phyloP scores from a whole-genome alignment of 2,113 vertebrate genomes.

The Microcebus ravelobensis region DNA sequence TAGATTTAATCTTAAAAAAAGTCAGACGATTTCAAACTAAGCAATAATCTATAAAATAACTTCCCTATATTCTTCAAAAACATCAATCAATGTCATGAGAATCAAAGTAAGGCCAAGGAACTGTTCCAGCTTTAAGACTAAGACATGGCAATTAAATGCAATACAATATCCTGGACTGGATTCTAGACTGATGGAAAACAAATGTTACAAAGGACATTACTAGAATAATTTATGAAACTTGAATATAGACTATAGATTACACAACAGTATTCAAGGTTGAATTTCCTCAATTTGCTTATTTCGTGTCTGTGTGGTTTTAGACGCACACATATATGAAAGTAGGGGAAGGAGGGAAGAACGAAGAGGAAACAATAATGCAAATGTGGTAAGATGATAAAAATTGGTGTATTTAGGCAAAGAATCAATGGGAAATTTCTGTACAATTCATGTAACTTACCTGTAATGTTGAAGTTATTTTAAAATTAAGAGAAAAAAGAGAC shows the following conservation, averaged over 20 bases:
- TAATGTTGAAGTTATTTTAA: conserved; percentile 59
- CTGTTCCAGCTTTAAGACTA: conserved; percentile 48
- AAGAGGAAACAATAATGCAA: not conserved
- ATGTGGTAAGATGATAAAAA: not conserved
- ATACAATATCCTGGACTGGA: not conserved
- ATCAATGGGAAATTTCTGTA: not conserved
- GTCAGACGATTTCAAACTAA: not conserved
- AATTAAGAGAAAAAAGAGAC: not conserved
- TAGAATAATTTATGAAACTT: not conserved
- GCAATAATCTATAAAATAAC: conserved; percentile 11
- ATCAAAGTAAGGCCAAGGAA: not conserved
- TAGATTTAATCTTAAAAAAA: not conserved
- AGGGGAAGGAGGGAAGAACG: not conserved
- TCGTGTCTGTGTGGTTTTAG: not conserved
- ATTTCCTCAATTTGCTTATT: not conserved
- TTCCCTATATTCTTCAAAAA: not conserved
- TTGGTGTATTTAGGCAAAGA: not conserved
- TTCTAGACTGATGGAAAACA: not conserved
- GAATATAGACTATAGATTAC: not conserved
- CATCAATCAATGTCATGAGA: not conserved
- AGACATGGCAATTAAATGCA: not conserved
- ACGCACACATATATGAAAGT: not conserved
- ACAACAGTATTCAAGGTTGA: not conserved
- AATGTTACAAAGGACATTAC: not conserved
- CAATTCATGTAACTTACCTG: not conserved